Evolutionary conservation across 2,113 vertebrate species (phyloP).

Genomic region (Cyrtonyx montezumae): DNA sequence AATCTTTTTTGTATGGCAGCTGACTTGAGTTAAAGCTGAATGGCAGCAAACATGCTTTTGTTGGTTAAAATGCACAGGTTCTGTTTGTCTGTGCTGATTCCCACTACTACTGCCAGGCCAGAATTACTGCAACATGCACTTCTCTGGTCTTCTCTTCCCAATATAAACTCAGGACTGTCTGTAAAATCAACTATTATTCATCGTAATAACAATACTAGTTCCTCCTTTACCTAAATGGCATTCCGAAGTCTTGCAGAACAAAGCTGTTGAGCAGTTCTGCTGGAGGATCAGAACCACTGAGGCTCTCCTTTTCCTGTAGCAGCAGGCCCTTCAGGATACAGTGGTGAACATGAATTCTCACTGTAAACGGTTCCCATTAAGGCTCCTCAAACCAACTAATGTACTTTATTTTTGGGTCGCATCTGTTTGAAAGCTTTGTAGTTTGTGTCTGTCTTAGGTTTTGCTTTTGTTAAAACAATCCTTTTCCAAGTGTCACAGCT

Average conservation of each 20-base stretch:
- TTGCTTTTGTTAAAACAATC: not conserved
- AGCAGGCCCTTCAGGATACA: not conserved
- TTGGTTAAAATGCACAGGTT: not conserved
- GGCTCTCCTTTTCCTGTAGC: not conserved
- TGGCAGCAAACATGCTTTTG: accelerated
- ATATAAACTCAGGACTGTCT: not conserved
- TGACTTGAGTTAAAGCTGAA: not conserved
- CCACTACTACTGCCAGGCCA: not conserved
- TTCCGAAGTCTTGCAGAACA: not conserved
- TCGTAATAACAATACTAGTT: not conserved
- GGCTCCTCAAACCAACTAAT: not conserved
- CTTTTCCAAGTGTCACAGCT: not conserved
- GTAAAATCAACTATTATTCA: not conserved
- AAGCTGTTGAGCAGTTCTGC: not conserved
- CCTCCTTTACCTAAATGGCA: not conserved
- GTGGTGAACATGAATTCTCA: not conserved
- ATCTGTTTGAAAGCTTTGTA: not conserved
- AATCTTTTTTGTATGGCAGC: not conserved
- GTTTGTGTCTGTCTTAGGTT: not conserved
- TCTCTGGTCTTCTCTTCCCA: not conserved
- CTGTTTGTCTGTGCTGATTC: not conserved
- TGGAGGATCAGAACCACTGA: not conserved
- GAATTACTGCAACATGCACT: not conserved
- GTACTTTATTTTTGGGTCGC: not conserved
- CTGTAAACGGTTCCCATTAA: not conserved